Percentiles rank a stretch among this genome's conserved stretches.
These are phyloP conservation scores for Hycleus phaleratus DNA, from an alignment of 1,140 invertebrate species.

Conservation along the genomic window DNA sequence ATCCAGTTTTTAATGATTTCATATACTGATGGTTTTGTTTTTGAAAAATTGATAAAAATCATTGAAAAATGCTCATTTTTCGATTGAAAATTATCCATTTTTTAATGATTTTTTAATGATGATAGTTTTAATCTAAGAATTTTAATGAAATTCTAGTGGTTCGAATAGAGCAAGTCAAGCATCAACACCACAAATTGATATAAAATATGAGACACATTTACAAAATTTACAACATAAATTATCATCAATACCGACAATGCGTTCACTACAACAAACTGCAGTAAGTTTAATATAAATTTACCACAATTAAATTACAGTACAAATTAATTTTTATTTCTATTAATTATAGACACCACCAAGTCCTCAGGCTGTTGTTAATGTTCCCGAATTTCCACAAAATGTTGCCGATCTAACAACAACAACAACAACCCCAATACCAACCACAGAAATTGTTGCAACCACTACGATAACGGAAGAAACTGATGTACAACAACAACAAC, in stretches of 20 bases:
- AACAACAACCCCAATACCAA: not conserved
- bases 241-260: constrained; percentile 40
- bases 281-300: constrained; percentile 16
- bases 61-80: too few species aligned
- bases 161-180: constrained; percentile 44
- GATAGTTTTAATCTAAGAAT: too few species aligned
- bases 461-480: constrained; percentile 24
- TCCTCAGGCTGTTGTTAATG: constrained; percentile 28
- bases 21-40: too few species aligned
- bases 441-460: constrained; percentile 32
- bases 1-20: too few species aligned
- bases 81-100: too few species aligned
- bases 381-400: constrained; percentile 27
- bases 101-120: too few species aligned
- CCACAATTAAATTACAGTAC: not conserved
- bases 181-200: constrained; percentile 46
- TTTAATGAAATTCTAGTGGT: constrained; percentile 20
- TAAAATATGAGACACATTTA: constrained; percentile 49
- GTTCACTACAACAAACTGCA: constrained; percentile 6
- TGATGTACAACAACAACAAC: not conserved
- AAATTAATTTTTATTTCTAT: not conserved
- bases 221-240: constrained; percentile 53
- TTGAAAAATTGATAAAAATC: too few species aligned
- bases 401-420: not conserved
- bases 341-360: constrained; percentile 31